phyloP scores from a whole-genome alignment of 2,113 vertebrate genomes.

The Nansenia antarctica region DNA sequence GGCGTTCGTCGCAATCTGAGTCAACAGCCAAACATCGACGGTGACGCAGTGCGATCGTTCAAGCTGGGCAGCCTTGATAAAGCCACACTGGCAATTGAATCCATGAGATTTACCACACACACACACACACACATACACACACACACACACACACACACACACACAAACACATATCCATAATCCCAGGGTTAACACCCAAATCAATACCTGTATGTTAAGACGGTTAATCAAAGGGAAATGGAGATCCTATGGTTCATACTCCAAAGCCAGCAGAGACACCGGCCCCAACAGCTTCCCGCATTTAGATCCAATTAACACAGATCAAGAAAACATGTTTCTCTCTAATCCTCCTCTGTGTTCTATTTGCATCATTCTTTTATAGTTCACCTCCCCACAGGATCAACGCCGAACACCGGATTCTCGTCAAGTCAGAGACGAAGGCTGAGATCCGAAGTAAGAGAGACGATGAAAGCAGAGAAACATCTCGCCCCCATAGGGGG shows the following conservation, averaged over 20 bases:
- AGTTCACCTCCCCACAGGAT: not conserved
- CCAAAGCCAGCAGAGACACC: not conserved
- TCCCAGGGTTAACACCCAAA: constrained; percentile 20
- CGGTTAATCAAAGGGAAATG: not conserved
- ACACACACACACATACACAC: too few species aligned
- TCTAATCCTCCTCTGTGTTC: constrained; percentile 14
- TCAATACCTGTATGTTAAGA: constrained; percentile 7
- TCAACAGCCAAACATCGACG: constrained; percentile 8
- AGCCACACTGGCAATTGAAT: constrained; percentile 5
- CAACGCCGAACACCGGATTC: not conserved
- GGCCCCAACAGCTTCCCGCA: too few species aligned
- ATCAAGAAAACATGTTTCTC: not conserved
- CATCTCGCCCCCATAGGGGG: too few species aligned
- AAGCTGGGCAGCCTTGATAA: constrained; percentile 18
- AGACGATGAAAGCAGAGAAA: not conserved
- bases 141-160: too few species aligned
- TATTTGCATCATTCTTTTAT: not conserved
- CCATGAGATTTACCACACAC: constrained; percentile 14
- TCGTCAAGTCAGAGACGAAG: not conserved
- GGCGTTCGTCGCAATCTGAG: not conserved
- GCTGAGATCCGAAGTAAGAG: not conserved
- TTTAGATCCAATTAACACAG: not conserved
- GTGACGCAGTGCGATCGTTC: not conserved
- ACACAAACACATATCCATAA: constrained; percentile 27
- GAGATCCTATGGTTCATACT: too few species aligned